Percentiles rank a stretch among this genome's conserved stretches.
These are phyloP conservation scores for Ctena decussata DNA, from an alignment of 2,888 invertebrate genomes.

Conservation along the genomic window DNA sequence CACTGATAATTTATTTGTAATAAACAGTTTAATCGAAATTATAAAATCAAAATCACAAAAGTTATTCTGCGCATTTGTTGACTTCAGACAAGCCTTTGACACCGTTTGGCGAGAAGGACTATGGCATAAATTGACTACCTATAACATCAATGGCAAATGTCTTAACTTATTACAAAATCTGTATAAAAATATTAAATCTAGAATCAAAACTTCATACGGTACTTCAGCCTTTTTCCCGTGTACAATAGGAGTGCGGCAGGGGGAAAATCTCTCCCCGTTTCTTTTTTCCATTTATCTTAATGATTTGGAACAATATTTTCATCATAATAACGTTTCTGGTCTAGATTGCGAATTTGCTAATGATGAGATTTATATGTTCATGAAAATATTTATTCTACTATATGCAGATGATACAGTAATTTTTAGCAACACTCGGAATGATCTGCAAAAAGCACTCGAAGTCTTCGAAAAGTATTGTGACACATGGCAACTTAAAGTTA, in stretches of 20 bases:
- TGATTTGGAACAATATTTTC: background rate
- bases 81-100: background rate
- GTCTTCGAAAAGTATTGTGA: conserved; percentile 21
- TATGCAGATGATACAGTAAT: conserved; percentile 41
- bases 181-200: background rate
- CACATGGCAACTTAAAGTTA: conserved; percentile 31
- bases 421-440: background rate
- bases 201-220: background rate
- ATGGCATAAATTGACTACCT: background rate
- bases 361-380: background rate
- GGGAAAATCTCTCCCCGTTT: background rate
- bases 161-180: background rate
- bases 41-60: background rate
- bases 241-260: background rate
- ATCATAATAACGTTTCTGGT: background rate
- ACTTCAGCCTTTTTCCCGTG: background rate
- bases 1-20: background rate
- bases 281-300: background rate
- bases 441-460: conserved; percentile 9
- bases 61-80: background rate
- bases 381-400: conserved; percentile 17
- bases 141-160: background rate
- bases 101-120: background rate
- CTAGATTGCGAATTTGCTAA: background rate
- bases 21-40: background rate